Evolutionary conservation across 2,113 vertebrate genomes (phyloP).

Genomic region (Calypte anna): DNA sequence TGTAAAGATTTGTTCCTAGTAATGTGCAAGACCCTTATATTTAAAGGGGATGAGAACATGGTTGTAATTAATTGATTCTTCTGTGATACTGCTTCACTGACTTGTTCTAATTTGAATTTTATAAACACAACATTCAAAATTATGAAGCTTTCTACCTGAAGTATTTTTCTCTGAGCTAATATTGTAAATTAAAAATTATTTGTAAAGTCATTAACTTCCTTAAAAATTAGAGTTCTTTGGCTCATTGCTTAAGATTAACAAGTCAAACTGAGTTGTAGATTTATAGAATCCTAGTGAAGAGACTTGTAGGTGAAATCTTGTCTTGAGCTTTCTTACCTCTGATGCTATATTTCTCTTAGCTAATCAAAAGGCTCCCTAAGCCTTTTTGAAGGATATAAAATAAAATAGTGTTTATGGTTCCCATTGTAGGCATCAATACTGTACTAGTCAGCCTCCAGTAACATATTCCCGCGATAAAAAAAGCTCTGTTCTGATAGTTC

Average conservation of each 20-base stretch:
- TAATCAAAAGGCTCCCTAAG: background rate
- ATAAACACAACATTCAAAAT: background rate
- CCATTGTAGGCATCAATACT: background rate
- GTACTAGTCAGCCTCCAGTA: background rate
- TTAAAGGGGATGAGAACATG: background rate
- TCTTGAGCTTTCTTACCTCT: background rate
- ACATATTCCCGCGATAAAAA: background rate
- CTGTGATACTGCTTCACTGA: background rate
- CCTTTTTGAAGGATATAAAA: background rate
- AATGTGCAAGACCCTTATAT: background rate
- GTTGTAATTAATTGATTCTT: background rate
- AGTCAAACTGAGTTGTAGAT: background rate
- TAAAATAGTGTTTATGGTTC: background rate
- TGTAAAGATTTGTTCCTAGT: background rate
- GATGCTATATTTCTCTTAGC: background rate
- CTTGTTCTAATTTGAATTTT: background rate
- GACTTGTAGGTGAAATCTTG: background rate
- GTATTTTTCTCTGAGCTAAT: background rate
- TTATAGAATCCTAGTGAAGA: background rate
- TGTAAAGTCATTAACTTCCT: background rate
- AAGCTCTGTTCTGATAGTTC: rapidly evolving
- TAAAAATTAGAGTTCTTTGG: background rate
- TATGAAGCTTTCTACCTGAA: background rate
- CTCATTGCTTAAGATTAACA: background rate
- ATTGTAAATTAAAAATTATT: background rate